Evolutionary conservation across 2,888 invertebrate species (phyloP), one percentile per base, ranked within the genome.

Genomic region (Synanthedon andrenaeformis): DNA sequence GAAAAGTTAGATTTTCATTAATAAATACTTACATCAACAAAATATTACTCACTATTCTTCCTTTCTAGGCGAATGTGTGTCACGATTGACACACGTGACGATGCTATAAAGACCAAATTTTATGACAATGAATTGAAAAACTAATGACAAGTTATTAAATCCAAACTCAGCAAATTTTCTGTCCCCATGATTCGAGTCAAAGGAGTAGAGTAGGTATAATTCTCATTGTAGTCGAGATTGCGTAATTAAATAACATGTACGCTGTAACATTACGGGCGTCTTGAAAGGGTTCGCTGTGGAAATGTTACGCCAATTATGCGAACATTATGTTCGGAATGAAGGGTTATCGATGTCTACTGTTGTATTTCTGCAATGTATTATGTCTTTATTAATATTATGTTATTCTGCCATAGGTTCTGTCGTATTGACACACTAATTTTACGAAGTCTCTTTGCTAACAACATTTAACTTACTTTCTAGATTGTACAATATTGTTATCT

Each of bases 161-260:
- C 13, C 45, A 1, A n/a, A 14, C 42, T 13, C 42, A 13, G n/a
- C 13, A 45, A 13, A 45, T 45, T 45, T 45, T 13, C 13, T 45
- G 45, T 45, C 45, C 45, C 45, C 45, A 14, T 12, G 45, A 45
- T 45, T 45, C 45, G 45, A 45, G 13, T 13, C 45, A 45, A 45
- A 28, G n/a, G 51, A 51, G 51, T 50, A 74, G 76, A 78, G 78
- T 76, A 69, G 74, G 76, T 76, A 76, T 77, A 77, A 80, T 75
- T 81, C 79, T 74, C 81, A 86, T 84, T 84, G 85, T 86, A 69
- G 73, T 78, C 79, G 75, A 81, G 85, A 85, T 84, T 84, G 78
- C 73, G 79, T 87, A 87, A 87, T 87, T 86, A 86, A 87, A 87
- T 86, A 86, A 87, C 82, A 86, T 84, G 83, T 83, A 85, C 80